phyloP scores from a whole-genome alignment of 2,797 vertebrate genomes.

The Agapornis canus region DNA sequence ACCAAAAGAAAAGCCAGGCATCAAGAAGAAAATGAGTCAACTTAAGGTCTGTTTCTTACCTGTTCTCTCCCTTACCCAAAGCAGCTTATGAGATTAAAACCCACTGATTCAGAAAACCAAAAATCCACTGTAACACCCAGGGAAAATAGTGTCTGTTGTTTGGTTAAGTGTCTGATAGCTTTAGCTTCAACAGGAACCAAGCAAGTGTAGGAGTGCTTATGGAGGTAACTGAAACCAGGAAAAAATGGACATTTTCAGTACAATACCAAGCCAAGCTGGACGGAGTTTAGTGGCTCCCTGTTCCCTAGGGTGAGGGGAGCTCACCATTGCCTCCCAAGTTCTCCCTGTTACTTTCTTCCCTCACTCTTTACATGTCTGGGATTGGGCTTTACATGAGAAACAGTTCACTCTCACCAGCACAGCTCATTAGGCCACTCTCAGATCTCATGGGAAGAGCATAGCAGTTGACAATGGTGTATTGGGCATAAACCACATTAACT shows the following conservation, averaged over 20 bases:
- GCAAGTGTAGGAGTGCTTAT: background rate
- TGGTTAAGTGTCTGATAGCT: background rate
- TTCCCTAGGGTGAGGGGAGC: background rate
- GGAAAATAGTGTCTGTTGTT: background rate
- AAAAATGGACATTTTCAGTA: background rate
- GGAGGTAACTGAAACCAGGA: background rate
- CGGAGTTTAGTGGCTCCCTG: background rate
- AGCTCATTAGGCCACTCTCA: background rate
- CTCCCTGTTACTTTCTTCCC: background rate
- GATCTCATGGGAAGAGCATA: background rate
- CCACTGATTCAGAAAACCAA: background rate
- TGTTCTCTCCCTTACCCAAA: background rate
- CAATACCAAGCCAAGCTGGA: background rate
- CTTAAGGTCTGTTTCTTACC: background rate
- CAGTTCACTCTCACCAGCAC: background rate
- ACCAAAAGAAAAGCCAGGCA: background rate
- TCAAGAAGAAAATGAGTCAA: background rate
- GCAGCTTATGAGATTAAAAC: background rate
- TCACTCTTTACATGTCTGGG: background rate
- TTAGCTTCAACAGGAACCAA: background rate
- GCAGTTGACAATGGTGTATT: background rate
- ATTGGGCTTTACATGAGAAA: background rate
- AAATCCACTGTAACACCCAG: background rate
- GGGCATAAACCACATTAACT: background rate
- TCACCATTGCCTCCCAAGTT: background rate